Base-by-base conservation (phyloP, 2,797 vertebrate genomes). In the Platyrinchus mystaceus region DNA sequence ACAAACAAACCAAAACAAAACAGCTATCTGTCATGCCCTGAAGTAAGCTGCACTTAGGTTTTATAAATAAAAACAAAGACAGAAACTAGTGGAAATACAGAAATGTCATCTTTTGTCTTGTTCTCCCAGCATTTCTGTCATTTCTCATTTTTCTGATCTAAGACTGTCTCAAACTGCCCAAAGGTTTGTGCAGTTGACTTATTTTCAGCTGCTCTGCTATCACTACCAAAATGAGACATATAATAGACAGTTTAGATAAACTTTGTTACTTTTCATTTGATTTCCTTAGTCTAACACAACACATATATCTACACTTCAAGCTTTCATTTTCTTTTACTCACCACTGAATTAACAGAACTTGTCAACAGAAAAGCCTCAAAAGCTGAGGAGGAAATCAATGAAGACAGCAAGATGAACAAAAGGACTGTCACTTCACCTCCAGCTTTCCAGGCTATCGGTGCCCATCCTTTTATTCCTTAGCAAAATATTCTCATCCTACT, bases 101-200 rank as follows among this genome's bases (percentile, higher is more conserved):
- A 68, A 83, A 76, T 85, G 56, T 49, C 71, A 94, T 74, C 11
- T 94, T 89, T 46, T 28, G 60, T 5, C 30, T 77, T 83, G n/a
- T 49, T 70, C 60, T 88, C 34, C 14, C 71, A 90, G 76, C 32
- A 68, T 37, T 83, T 91, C 76, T 90, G 68, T 87, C 60, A 88
- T 77, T 76, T 91, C 79, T 85, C 47, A 87, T 95, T 93, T 91
- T 93, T 77, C 90, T 93, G 32, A 34, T 59, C n/a, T 63, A 66
- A 77, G 47, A 59, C 59, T 70, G 83, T 87, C 7, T 39, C 68
- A 77, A 74, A 83, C 18, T 70, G 85, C 85, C 76, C 76, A 83
- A 64, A 90, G 88, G 76, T 91, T 67, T 84, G 18, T 70, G 53
- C 52, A 74, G 81, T 27, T 60, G 52, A 70, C 8, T 34, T 53